Conservation (phyloP, 1,140 invertebrate species). For the Drosophila trapezifrons region DNA sequence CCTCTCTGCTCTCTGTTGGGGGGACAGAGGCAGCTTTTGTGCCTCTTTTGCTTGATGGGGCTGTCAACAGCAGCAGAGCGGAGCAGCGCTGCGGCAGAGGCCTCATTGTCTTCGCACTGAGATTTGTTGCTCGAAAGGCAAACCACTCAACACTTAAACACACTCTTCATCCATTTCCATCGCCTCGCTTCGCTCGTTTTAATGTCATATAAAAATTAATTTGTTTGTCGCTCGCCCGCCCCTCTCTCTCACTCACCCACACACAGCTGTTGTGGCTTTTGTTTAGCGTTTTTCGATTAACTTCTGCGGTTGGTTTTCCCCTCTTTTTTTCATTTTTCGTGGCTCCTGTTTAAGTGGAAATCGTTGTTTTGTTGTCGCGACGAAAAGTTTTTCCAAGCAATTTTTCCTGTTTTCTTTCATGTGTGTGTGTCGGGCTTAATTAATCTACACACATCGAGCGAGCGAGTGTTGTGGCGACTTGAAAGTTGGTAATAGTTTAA, state of each 20-base stretch:
- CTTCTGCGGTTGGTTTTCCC: conserved; percentile 70
- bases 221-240: conserved; percentile 73
- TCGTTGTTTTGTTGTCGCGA: conserved; percentile 79
- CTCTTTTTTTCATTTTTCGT: conserved; percentile 30
- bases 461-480: conserved; percentile 31
- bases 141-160: conserved; percentile 75
- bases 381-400: conserved; percentile 74
- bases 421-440: conserved; percentile 54
- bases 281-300: conserved; percentile 82
- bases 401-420: conserved; percentile 52
- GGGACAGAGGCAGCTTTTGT: background rate
- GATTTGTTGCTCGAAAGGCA: conserved; percentile 69
- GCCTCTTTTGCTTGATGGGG: conserved; percentile 40
- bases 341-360: conserved; percentile 78
- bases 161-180: conserved; percentile 61
- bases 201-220: conserved; percentile 83
- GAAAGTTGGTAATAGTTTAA: conserved; percentile 74
- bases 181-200: conserved; percentile 77
- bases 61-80: conserved; percentile 37
- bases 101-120: conserved; percentile 70
- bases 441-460: conserved; percentile 53
- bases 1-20: conserved; percentile 20
- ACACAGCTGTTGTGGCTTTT: conserved; percentile 50
- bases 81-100: conserved; percentile 55
- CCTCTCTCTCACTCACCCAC: background rate